Percentiles rank a stretch among this genome's conserved stretches.
phyloP scores from a whole-genome alignment of 2,797 vertebrate species.

The Mormyrops attenuatus region DNA sequence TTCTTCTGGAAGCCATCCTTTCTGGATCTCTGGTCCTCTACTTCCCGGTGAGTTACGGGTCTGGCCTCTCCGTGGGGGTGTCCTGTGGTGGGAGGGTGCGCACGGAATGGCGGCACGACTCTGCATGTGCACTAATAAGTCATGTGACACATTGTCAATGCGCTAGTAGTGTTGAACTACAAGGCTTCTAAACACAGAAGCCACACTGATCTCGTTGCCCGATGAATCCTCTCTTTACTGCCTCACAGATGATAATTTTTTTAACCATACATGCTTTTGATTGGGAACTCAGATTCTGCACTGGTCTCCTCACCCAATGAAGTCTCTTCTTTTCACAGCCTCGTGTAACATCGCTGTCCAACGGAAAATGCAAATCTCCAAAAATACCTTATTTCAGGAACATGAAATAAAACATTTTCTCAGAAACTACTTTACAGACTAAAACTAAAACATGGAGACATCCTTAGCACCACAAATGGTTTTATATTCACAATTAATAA shows the following conservation, averaged over 20 bases:
- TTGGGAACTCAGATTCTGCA: background rate
- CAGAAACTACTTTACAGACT: background rate
- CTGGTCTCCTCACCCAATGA: background rate
- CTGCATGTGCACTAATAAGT: background rate
- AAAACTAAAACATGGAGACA: background rate
- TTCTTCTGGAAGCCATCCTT: constrained; percentile 90
- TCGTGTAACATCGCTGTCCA: background rate
- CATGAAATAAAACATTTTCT: background rate
- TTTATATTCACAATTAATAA: background rate
- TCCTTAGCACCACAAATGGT: background rate
- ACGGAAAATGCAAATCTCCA: background rate
- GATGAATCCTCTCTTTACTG: background rate
- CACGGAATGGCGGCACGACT: background rate
- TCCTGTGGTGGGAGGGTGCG: background rate
- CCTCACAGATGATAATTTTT: background rate
- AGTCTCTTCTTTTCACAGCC: background rate
- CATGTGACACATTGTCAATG: background rate
- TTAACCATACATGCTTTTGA: background rate
- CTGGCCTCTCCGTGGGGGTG: background rate
- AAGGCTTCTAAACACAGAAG: background rate
- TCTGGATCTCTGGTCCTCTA: constrained; percentile 91
- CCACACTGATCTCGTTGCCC: background rate
- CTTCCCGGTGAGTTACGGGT: constrained; percentile 78
- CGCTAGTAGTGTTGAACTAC: background rate
- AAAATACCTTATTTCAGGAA: background rate